These are phyloP conservation scores for Conger conger DNA, from an alignment of 2,113 vertebrate species.

Conservation along the genomic window DNA sequence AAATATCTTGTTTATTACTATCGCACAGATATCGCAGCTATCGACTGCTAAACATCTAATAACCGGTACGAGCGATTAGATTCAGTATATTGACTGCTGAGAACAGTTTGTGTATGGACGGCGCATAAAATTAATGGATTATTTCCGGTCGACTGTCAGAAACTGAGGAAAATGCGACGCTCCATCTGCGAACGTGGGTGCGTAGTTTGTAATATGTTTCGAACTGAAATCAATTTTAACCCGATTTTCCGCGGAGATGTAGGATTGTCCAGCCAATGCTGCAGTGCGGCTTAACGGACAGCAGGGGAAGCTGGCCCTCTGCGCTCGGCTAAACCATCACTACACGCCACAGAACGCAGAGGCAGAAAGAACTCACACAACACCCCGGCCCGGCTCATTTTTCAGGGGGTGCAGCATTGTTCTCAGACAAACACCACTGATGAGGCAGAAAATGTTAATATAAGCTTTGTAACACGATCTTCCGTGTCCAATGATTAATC, in stretches of 20 bases:
- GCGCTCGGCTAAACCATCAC: background rate
- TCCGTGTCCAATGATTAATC: background rate
- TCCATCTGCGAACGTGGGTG: background rate
- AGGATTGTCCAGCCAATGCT: slow-evolving; percentile 36
- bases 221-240: background rate
- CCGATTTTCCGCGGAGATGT: slow-evolving; percentile 3
- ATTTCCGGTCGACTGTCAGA: background rate
- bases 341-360: background rate
- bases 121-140: background rate
- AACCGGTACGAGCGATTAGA: background rate
- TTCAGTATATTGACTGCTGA: background rate
- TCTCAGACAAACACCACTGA: background rate
- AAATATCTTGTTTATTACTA: background rate
- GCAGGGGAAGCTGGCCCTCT: slow-evolving; percentile 56
- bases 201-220: background rate
- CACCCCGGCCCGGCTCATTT: background rate
- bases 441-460: slow-evolving; percentile 10
- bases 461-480: background rate
- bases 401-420: background rate
- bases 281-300: slow-evolving; percentile 32
- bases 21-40: background rate
- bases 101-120: background rate
- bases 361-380: background rate
- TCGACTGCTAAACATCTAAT: background rate
- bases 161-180: background rate